Evolutionary conservation across 2,113 vertebrate species (phyloP), one percentile per base, ranked within the genome.

Genomic region (zebrafish (Danio rerio)): DNA sequence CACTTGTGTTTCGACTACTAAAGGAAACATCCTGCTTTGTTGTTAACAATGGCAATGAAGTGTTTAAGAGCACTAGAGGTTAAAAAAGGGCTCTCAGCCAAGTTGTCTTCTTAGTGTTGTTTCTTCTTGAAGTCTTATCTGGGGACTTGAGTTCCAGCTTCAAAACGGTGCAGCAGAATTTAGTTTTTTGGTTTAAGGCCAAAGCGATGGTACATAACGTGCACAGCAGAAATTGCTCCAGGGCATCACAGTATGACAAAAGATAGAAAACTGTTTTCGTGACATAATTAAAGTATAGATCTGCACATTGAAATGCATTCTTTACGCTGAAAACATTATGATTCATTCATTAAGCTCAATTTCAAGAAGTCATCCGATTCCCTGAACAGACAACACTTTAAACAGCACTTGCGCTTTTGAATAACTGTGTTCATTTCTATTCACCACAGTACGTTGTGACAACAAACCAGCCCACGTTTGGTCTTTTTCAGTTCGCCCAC

Each of bases 121-220:
- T 20, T 61, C 55, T 59, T 76, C 18, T 61, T 61, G 73, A 61
- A 61, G 73, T 47, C 42, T 58, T 75, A 61, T 75, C 55, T 61
- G 40, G 73, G 73, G 42, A 76, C 55, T 59, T 76, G 1, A 61
- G 73, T 18, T 42, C 42, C 31, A 18, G 9, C 31, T 56, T 58
- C 40, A 58, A 74, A 74, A 74, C 58, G 42, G 59, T 76, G 47
- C 16, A 47, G 55, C n/a, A 18, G 10, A 58, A 74, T 52, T 31
- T 9, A 20, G 69, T 58, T 9, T 58, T n/a, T 74, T 74, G 52
- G 53, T 58, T 74, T 56, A 31, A 58, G 53, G 53, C 71, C 40
- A 18, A 74, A 45, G 71, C 53, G 56, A 58, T 42, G 16, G 55
- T 47, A 59, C 16, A 45, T 47, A 76, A 76, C 21, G 55, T 76